These are phyloP conservation scores for Hetaerina americana DNA, from an alignment of 1,140 invertebrate genomes.

Conservation along the genomic window DNA sequence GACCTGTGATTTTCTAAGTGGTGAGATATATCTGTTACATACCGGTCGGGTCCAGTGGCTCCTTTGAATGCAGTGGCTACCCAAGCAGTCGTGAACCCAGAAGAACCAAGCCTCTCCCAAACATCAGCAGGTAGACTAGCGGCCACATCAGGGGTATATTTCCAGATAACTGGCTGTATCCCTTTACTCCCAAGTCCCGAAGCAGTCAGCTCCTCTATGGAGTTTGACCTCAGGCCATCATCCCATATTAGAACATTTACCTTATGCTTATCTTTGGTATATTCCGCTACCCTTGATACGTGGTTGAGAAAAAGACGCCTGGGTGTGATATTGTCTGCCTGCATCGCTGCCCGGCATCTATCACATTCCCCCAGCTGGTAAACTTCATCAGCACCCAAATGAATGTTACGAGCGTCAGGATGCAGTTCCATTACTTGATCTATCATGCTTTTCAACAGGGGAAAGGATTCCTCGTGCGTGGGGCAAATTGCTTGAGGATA, in stretches of 20 bases:
- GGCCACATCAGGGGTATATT: slow-evolving; percentile 25
- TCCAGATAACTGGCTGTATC: slow-evolving; percentile 36
- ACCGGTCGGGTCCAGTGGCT: slow-evolving; percentile 26
- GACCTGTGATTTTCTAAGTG: slow-evolving; percentile 22
- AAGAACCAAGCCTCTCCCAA: slow-evolving; percentile 32
- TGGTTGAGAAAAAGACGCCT: slow-evolving; percentile 36
- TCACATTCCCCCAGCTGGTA: slow-evolving; percentile 33
- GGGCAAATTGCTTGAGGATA: slow-evolving; percentile 38
- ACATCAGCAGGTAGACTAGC: slow-evolving; percentile 23
- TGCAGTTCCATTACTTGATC: slow-evolving; percentile 27
- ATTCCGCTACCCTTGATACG: slow-evolving; percentile 27
- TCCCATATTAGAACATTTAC: slow-evolving; percentile 42
- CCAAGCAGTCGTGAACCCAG: slow-evolving; percentile 41
- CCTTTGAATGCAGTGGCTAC: slow-evolving; percentile 46
- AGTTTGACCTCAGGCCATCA: slow-evolving; percentile 39
- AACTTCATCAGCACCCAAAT: slow-evolving; percentile 29
- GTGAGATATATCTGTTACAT: slow-evolving; percentile 26
- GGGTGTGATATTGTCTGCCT: slow-evolving; percentile 24
- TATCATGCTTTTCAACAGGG: slow-evolving; percentile 38
- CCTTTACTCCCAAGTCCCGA: slow-evolving; percentile 29
- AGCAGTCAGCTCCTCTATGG: slow-evolving; percentile 17
- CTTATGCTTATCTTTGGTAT: slow-evolving; percentile 25
- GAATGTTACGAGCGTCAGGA: slow-evolving; percentile 22
- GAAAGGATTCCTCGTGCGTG: slow-evolving; percentile 30
- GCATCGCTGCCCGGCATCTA: slow-evolving; percentile 28